Conservation (phyloP, 2,888 invertebrate genomes). For the Corythucha ciliata region DNA sequence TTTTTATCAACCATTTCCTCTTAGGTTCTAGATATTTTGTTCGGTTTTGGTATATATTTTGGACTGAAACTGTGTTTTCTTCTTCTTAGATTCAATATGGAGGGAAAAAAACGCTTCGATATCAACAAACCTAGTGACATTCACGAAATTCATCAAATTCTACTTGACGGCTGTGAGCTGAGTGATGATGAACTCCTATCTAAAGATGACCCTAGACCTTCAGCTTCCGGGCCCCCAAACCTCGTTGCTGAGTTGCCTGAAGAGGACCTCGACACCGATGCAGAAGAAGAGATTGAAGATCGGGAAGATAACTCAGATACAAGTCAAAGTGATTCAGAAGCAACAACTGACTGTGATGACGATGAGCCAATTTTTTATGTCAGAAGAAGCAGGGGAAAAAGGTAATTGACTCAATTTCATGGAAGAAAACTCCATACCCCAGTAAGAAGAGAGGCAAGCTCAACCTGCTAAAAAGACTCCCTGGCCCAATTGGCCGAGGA, state of each 20-base stretch:
- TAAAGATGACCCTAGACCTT: slow-evolving; percentile 16
- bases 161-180: no score
- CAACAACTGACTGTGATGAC: slow-evolving; percentile 20
- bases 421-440: slow-evolving; percentile 18
- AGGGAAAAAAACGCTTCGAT: slow-evolving; percentile 20
- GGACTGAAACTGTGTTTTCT: slow-evolving; percentile 21
- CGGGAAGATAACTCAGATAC: slow-evolving; percentile 23
- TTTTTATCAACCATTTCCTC: slow-evolving; percentile 19
- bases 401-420: slow-evolving; percentile 22
- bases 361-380: slow-evolving; percentile 18
- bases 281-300: slow-evolving; percentile 22
- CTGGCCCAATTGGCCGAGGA: slow-evolving; percentile 26
- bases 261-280: slow-evolving; percentile 21
- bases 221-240: slow-evolving; percentile 17
- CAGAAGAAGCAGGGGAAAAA: slow-evolving; percentile 20
- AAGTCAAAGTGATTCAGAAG: slow-evolving; percentile 21
- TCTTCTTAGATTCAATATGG: slow-evolving; percentile 22
- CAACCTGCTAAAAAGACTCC: slow-evolving; percentile 20
- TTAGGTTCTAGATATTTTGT: slow-evolving; percentile 16
- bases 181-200: no score
- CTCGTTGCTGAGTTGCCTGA: slow-evolving; percentile 17
- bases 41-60: slow-evolving; percentile 4
- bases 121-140: slow-evolving; percentile 21
- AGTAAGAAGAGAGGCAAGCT: slow-evolving; percentile 17
- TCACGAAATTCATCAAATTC: no score